A percentile compares a stretch with the other conserved stretches of the same genome.
Conservation (phyloP, 23 tunicate species). For the Botrylloides violaceus region DNA sequence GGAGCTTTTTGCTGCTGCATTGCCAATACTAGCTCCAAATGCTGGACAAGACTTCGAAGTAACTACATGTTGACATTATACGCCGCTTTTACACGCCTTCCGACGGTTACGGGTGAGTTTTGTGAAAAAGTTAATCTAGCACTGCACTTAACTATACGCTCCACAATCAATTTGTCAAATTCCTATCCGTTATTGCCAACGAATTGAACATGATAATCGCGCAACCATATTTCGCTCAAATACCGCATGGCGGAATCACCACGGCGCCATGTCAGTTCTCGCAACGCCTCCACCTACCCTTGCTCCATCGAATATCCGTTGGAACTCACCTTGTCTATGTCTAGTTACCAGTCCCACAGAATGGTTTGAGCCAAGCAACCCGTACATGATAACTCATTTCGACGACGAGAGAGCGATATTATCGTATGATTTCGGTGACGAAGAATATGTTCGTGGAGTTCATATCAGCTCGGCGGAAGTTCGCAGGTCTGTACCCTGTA, state of each 20-base stretch:
- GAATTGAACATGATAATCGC: too few species aligned
- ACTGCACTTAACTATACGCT: too few species aligned
- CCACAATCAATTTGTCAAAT: too few species aligned
- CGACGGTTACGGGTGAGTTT: constrained; percentile 22
- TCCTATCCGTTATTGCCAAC: too few species aligned
- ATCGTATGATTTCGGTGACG: background rate
- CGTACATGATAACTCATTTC: constrained; percentile 1
- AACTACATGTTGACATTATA: constrained; percentile 27
- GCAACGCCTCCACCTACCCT: background rate
- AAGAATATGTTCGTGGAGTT: background rate
- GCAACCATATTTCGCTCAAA: too few species aligned
- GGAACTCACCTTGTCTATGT: too few species aligned
- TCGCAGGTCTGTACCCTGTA: background rate
- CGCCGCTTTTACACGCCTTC: constrained; percentile 40
- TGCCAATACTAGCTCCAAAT: constrained; percentile 25
- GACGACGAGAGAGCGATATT: constrained; percentile 7
- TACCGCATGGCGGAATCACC: too few species aligned
- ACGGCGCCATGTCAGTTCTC: too few species aligned
- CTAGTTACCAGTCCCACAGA: background rate
- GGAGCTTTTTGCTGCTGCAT: constrained; percentile 30
- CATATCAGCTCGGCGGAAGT: background rate
- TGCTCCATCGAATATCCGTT: too few species aligned
- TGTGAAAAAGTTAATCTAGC: too few species aligned
- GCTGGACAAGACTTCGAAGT: constrained; percentile 26
- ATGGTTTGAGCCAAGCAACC: constrained; percentile 12